Base-by-base conservation (phyloP, 2,888 invertebrate species). In the Drosophila glabriapex region DNA sequence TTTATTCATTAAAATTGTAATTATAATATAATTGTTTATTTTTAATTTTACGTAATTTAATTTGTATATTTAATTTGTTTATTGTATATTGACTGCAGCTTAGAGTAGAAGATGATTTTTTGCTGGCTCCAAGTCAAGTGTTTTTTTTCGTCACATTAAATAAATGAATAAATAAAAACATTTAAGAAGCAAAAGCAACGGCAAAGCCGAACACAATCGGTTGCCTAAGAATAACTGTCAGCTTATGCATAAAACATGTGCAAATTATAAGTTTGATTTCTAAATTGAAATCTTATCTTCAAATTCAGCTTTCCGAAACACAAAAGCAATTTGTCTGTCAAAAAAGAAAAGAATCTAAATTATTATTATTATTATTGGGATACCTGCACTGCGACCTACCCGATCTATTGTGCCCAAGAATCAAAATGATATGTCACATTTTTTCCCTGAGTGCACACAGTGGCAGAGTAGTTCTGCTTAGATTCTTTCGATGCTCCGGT, bases 401-500 rank as follows among this genome's bases (percentile, higher is more conserved):
- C 35, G 14, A 35, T 35, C 14, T 35, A 35, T 35, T 35, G 35
- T 35, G 35, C 35, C 35, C 35, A 35, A 6, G 16, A 37, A 16
- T 22, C 16, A 9, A 4, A 53, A 9, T 35, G 35, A 35, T 16
- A 1, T 19, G 16, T 3, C 12, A 37, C 22, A 16, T 31, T 7
- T 22, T 58, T 58, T 58, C 14, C 10, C n/a, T 22, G n/a, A 58
- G 58, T 58, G 58, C 41, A 58, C 39, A 4, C 16, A 6, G 22
- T 43, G n/a, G 5, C 16, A 25, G 58, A 19, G 29, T 22, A 33
- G 50, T 63, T 53, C 56, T 53, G 46, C 41, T 33, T 25, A 46
- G 66, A 60, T 71, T 61, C 67, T 46, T 33, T 22, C 37, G 39
- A 22, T 53, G 46, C 80, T 62, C 29, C 46, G 39, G 41, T 60